These are phyloP conservation scores for Drosophila birchii DNA, from an alignment of 2,888 invertebrate genomes.

Conservation along the genomic window DNA sequence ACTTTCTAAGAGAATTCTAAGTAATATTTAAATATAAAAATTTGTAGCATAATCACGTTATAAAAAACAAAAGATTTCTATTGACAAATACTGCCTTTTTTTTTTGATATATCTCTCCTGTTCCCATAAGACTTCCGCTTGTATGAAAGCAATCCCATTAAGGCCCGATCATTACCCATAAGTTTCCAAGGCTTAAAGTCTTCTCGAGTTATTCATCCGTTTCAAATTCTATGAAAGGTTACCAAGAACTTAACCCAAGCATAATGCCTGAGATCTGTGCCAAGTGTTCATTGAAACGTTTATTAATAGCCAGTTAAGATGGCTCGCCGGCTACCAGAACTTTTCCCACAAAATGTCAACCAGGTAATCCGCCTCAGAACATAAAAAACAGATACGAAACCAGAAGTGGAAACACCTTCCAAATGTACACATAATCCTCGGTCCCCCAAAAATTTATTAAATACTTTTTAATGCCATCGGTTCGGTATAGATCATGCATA, in stretches of 20 bases:
- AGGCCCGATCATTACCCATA: conserved; percentile 10
- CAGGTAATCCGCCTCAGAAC: conserved; percentile 49
- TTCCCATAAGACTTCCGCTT: not conserved
- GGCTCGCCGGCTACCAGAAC: conserved; percentile 63
- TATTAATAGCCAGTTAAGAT: conserved; percentile 58
- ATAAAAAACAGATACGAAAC: conserved; percentile 30
- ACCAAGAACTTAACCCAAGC: conserved; percentile 47
- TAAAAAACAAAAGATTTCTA: not conserved
- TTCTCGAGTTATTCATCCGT: conserved; percentile 17
- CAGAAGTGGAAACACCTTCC: conserved; percentile 42
- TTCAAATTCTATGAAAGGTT: conserved; percentile 38
- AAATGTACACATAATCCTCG: conserved; percentile 65
- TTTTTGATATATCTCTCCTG: not conserved
- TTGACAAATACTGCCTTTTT: conserved; percentile 28
- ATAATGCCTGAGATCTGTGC: conserved; percentile 42
- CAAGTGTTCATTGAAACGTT: conserved; percentile 60
- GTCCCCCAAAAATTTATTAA: conserved; percentile 68
- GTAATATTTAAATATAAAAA: not conserved
- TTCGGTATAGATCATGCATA: conserved; percentile 46
- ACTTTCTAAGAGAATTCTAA: not conserved
- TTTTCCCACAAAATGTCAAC: conserved; percentile 73
- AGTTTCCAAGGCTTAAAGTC: conserved; percentile 18
- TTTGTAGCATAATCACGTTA: not conserved
- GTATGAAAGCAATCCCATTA: not conserved
- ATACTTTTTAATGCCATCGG: conserved; percentile 72